A percentile compares a stretch with the other conserved stretches of the same genome.
Evolutionary conservation across 2,888 invertebrate genomes (phyloP).

Genomic region (Perdita meconis): DNA sequence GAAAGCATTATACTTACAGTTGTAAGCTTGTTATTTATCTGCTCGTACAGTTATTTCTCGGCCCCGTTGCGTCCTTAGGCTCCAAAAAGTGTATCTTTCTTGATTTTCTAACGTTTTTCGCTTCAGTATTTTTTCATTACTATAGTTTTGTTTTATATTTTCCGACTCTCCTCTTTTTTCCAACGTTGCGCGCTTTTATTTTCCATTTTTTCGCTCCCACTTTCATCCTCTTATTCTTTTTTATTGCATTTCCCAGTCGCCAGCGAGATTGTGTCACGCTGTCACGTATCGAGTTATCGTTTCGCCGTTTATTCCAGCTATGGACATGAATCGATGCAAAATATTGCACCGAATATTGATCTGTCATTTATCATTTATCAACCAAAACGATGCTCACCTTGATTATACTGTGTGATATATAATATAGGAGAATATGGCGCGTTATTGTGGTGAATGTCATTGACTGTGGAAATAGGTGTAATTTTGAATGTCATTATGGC

Average conservation of each 20-base stretch:
- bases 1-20: no score
- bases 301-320: constrained; percentile 49
- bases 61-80: no score
- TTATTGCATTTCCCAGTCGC: background rate
- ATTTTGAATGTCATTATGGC: no score
- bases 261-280: constrained; percentile 31
- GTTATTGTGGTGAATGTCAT: background rate
- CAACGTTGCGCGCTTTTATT: background rate
- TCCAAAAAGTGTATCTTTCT: no score
- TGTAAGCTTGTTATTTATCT: no score
- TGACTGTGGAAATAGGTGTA: background rate
- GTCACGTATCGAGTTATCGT: constrained; percentile 30
- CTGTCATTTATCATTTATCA: constrained; percentile 55
- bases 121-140: no score
- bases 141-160: no score
- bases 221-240: background rate
- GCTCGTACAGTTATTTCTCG: no score
- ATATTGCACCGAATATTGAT: constrained; percentile 65
- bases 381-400: constrained; percentile 34
- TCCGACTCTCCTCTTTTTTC: no score
- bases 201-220: background rate
- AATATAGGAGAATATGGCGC: background rate
- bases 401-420: constrained; percentile 22
- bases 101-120: no score
- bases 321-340: constrained; percentile 38